Evolutionary conservation across 2,113 vertebrate species (phyloP), one percentile per base, ranked within the genome.

Genomic region (Chunga burmeisteri): DNA sequence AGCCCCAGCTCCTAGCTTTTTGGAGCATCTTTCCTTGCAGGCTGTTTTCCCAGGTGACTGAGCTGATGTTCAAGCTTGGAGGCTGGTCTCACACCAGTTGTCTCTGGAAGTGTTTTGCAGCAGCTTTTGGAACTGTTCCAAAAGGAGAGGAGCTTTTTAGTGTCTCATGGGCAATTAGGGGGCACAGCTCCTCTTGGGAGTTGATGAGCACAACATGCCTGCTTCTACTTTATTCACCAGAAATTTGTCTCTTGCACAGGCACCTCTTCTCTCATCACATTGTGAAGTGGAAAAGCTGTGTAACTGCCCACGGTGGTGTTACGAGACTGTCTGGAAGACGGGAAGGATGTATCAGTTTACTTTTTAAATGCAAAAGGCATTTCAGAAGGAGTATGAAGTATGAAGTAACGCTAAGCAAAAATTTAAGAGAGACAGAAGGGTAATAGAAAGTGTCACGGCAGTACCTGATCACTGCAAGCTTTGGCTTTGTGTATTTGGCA

Each of bases 351-450:
- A 82, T 52, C 61, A 52, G 52, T 79, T 90, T 93, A 29, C 70
- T 75, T 93, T 94, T 92, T 80, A 59, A 88, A 92, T 90, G 85
- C 26, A 87, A 47, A 67, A 65, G 62, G 36, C 79, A 68, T 86
- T 86, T 93, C 78, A 80, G 79, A 90, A 90, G 53, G 78, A 38
- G 38, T 38, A 38, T 38, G 38, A 44, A 72, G 34, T 25, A 40
- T 65, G 63, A 40, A 56, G 62, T 88, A 80, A 53, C 4, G 3
- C 40, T 53, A 66, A 88, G 40, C 49, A 88, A 94, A 82, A 95
- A 65, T 56, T 86, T 59, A 27, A 93, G 66, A 58, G 42, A 61
- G 62, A 65, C 71, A 93, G 71, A 30, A 70, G 86, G 86, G 79
- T 52, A 86, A 86, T 46, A 62, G 82, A 56, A 75, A 73, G 36